Base-by-base conservation (phyloP, 2,113 vertebrate genomes). In the Melanostigma gelatinosum region DNA sequence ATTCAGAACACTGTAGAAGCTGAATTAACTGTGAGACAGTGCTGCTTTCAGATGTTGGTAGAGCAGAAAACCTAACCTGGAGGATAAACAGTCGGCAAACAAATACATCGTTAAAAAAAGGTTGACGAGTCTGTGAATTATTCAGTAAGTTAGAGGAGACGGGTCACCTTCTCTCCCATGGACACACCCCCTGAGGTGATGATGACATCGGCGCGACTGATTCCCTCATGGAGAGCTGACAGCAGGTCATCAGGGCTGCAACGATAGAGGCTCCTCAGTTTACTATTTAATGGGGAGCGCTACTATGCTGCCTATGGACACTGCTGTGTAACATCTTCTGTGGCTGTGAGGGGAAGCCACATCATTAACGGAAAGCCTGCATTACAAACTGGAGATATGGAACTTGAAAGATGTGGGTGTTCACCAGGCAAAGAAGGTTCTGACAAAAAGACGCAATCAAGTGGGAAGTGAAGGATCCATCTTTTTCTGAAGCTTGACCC, bases 131-230 rank as follows among this genome's bases (percentile, higher is more conserved):
- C 3, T 16, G 57, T n/a, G 3, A 60, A 27, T 36, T 40, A 16
- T 24, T 54, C 6, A 32, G 8, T 27, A 20, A n/a, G 7, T 71
- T 6, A n/a, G 29, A 60, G 8, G 11, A 46, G 29, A 10, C 22
- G 4, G 18, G 7, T 38, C 3, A 99, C 98, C 97, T 99, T 99
- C 93, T 99, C 98, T 67, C 98, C 98, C 98, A 99, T 99, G 80
- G 98, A 99, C 85, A 99, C 98, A 1, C 98, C 98, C 85, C 98
- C 98, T 89, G 98, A 99, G 84, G 98, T 99, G 95, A 99, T 99
- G 95, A 99, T 99, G 94, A 99, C 97, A 89, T 99, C 98, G 71
- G 98, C 98, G 77, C 97, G 98, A 88, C 97, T 99, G 93, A 99
- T 99, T 87, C 98, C 98, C 90, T 99, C 98, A 72, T 99, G 99